A percentile compares a stretch with the other conserved stretches of the same genome.
These are phyloP conservation scores for Petrocephalus sullivani DNA, from an alignment of 2,797 vertebrate genomes.

Conservation along the genomic window DNA sequence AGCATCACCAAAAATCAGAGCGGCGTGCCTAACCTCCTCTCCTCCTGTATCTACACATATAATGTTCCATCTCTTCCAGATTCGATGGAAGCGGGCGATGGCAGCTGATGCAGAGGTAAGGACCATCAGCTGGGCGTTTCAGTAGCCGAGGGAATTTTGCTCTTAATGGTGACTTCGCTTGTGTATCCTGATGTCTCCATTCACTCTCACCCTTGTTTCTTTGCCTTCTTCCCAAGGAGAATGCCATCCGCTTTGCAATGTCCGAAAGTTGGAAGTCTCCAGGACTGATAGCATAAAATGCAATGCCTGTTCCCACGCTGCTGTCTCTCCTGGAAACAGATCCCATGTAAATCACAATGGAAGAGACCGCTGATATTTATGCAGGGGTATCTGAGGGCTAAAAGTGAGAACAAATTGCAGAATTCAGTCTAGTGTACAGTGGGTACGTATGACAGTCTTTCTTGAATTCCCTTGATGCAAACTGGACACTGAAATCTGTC, in stretches of 20 bases:
- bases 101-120: not conserved
- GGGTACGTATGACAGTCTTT: not conserved
- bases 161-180: not conserved
- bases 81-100: not conserved
- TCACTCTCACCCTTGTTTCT: not conserved
- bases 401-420: not conserved
- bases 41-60: not conserved
- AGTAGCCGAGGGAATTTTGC: not conserved
- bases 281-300: not conserved
- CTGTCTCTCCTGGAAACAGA: not conserved
- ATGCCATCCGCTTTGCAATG: not conserved
- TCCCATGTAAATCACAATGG: not conserved
- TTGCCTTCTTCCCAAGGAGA: not conserved
- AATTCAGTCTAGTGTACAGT: not conserved
- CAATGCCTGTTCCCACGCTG: not conserved
- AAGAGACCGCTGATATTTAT: not conserved
- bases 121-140: not conserved
- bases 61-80: not conserved
- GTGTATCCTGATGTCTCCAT: not conserved
- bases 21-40: not conserved
- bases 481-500: not conserved
- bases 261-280: not conserved
- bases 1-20: slow-evolving; percentile 2
- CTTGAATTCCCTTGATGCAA: not conserved
- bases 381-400: not conserved